Evolutionary conservation across 2,888 invertebrate genomes (phyloP).

Genomic region (Pseudoips prasinana): DNA sequence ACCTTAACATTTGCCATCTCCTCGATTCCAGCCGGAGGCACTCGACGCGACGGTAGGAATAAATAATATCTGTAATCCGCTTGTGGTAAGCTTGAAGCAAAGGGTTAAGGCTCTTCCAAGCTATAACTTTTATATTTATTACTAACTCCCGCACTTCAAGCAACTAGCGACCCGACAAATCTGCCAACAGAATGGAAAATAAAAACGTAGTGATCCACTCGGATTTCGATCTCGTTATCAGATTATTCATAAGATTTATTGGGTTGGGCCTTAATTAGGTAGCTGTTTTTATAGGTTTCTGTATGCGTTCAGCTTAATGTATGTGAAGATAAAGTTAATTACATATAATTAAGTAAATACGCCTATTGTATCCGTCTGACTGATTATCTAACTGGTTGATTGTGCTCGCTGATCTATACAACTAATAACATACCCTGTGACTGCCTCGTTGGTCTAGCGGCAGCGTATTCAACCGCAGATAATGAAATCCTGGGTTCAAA

Average conservation of each 20-base stretch:
- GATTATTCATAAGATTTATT: slow-evolving; percentile 5
- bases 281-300: too few relatives aligned
- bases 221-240: slow-evolving; percentile 17
- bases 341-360: too few relatives aligned
- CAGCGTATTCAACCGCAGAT: too few relatives aligned
- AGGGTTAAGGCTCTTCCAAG: slow-evolving; percentile 73
- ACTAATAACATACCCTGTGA: too few relatives aligned
- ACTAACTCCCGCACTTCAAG: slow-evolving; percentile 43
- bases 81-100: slow-evolving; percentile 76
- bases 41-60: slow-evolving; percentile 75
- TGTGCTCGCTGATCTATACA: too few relatives aligned
- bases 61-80: slow-evolving; percentile 79
- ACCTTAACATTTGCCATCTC: slow-evolving; percentile 49
- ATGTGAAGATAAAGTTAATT: too few relatives aligned
- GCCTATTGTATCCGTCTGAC: too few relatives aligned
- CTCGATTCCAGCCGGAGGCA: slow-evolving; percentile 58
- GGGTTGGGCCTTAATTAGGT: background rate
- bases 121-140: slow-evolving; percentile 73
- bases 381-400: too few relatives aligned
- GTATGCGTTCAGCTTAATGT: too few relatives aligned
- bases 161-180: slow-evolving; percentile 44
- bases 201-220: slow-evolving; percentile 44
- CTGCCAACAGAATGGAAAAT: slow-evolving; percentile 48
- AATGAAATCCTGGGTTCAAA: too few relatives aligned
- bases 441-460: too few relatives aligned